Conservation (phyloP, 2,797 vertebrate species). For the Moxostoma hubbsi region DNA sequence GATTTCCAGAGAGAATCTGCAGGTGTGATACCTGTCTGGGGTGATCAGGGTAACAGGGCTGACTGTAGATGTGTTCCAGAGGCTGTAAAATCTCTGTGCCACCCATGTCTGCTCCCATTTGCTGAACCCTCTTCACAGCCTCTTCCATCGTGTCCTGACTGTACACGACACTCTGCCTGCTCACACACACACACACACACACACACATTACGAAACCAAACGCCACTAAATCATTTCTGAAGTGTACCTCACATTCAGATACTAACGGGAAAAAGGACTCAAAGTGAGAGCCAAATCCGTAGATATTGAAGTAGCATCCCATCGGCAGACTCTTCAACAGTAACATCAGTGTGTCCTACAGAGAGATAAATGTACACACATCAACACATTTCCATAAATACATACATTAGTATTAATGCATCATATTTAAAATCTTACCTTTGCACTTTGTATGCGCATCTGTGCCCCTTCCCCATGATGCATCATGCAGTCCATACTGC, state of each 20-base stretch:
- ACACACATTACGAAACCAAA: neutral
- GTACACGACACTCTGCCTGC: constrained; percentile 76
- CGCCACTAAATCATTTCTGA: neutral
- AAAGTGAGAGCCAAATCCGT: constrained; percentile 67
- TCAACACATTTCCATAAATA: too few relatives aligned
- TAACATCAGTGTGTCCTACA: constrained; percentile 85
- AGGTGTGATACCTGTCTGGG: constrained; percentile 65
- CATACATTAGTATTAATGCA: neutral
- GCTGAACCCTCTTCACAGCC: constrained; percentile 66
- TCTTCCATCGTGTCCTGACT: constrained; percentile 71
- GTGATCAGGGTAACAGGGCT: too few relatives aligned
- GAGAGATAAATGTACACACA: constrained; percentile 1
- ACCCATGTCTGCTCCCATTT: constrained; percentile 67
- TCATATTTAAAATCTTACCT: constrained; percentile 66
- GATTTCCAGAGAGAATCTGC: neutral
- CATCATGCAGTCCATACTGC: constrained; percentile 75
- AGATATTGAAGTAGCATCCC: constrained; percentile 53
- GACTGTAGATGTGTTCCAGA: constrained; percentile 63
- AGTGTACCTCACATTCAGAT: too few relatives aligned
- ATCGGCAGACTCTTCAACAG: constrained; percentile 88
- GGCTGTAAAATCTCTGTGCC: constrained; percentile 76
- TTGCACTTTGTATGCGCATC: constrained; percentile 77
- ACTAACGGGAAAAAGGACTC: constrained; percentile 84
- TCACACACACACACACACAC: constrained; percentile 14
- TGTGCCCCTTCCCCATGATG: neutral